phyloP scores from a whole-genome alignment of 2,797 vertebrate genomes.

The Melopsittacus undulatus region DNA sequence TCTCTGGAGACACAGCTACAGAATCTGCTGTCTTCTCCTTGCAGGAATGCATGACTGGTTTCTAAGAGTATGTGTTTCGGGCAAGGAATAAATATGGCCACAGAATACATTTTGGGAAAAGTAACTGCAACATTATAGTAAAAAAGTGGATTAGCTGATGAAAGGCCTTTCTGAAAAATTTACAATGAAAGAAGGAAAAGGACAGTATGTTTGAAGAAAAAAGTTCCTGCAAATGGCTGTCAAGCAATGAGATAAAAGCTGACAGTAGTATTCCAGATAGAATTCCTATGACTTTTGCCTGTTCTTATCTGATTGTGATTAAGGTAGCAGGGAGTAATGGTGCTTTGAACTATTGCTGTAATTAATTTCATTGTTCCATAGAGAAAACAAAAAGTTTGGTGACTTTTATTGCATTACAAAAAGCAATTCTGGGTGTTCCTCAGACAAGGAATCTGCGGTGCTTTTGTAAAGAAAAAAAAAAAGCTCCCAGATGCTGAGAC shows the following conservation, averaged over 20 bases:
- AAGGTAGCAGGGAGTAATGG: neutral
- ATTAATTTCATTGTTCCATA: neutral
- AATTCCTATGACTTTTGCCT: neutral
- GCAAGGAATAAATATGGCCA: neutral
- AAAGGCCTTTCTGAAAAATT: slow-evolving; percentile 16
- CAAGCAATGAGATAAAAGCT: neutral
- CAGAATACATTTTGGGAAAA: neutral
- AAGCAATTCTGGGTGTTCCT: neutral
- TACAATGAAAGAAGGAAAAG: neutral
- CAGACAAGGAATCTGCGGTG: neutral
- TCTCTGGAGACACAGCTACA: neutral
- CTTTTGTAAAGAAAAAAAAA: neutral
- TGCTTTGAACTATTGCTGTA: neutral
- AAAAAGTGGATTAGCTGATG: neutral
- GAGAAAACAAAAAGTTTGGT: neutral
- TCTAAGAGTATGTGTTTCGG: neutral
- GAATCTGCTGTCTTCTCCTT: neutral
- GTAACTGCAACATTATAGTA: neutral
- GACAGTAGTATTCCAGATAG: neutral
- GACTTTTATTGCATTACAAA: neutral
- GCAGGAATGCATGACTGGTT: neutral
- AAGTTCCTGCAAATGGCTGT: neutral
- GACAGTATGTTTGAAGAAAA: neutral
- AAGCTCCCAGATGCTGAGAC: neutral
- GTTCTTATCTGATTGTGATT: neutral